phyloP scores from a whole-genome alignment of 37 sponge, comb jelly and placozoan species.

The Spongia lamella region DNA sequence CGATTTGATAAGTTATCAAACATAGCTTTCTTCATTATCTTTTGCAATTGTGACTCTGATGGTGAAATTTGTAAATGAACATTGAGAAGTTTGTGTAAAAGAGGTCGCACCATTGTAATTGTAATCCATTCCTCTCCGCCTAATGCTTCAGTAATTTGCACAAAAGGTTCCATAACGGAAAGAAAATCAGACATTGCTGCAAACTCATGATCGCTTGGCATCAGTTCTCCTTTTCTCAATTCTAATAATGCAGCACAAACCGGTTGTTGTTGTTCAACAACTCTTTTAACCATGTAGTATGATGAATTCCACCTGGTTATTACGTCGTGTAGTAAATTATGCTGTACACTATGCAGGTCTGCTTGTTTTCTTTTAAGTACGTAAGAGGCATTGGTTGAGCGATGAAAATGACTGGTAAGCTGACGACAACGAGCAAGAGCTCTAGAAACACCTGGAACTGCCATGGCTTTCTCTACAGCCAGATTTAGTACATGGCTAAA shows the following conservation, averaged over 20 bases:
- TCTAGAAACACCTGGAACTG: no score
- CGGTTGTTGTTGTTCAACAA: no score
- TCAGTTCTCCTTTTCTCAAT: no score
- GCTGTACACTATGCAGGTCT: background rate
- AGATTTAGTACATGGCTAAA: no score
- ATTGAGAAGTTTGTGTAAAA: background rate
- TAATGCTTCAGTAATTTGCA: constrained; percentile 8
- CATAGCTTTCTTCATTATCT: constrained; percentile 7
- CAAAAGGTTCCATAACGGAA: constrained; percentile 2
- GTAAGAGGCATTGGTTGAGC: constrained; percentile 11
- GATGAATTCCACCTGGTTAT: constrained; percentile 15
- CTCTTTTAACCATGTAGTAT: constrained; percentile 8
- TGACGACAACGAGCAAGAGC: no score
- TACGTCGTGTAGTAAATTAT: constrained; percentile 1
- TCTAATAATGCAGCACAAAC: no score
- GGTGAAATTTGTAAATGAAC: background rate
- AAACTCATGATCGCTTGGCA: no score
- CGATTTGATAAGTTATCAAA: background rate
- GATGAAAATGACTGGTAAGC: constrained; percentile 15
- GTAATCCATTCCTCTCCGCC: background rate
- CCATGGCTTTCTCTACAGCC: no score
- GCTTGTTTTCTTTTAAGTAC: constrained; percentile 20
- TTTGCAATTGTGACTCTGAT: background rate
- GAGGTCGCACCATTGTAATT: no score
- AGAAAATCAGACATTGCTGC: no score